These are phyloP conservation scores for Tenthredo notha DNA, from an alignment of 2,888 invertebrate species.

Conservation along the genomic window DNA sequence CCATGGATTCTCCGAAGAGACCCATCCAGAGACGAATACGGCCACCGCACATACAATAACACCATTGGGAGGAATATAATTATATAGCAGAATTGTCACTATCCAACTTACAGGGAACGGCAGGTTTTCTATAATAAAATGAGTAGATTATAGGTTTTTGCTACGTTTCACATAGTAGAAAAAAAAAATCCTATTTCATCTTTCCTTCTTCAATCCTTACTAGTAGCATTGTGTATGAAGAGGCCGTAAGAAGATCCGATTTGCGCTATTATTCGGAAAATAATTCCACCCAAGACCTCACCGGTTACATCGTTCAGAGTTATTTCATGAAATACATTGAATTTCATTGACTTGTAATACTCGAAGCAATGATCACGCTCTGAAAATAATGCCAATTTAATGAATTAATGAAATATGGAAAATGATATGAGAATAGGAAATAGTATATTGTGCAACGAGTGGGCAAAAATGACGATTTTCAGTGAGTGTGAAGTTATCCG, in stretches of 20 bases:
- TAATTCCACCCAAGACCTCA: too few relatives aligned
- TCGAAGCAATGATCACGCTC: too few relatives aligned
- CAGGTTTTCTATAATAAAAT: constrained; percentile 62
- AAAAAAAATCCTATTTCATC: not conserved
- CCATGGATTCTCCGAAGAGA: constrained; percentile 60
- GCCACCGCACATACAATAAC: constrained; percentile 63
- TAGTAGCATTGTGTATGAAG: constrained; percentile 66
- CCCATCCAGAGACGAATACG: constrained; percentile 63
- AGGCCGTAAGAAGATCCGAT: too few relatives aligned
- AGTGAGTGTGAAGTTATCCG: too few relatives aligned
- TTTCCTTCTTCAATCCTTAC: constrained; percentile 59
- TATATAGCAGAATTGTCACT: constrained; percentile 44
- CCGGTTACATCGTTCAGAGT: too few relatives aligned
- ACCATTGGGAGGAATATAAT: constrained; percentile 24
- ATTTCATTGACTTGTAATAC: too few relatives aligned
- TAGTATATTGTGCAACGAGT: too few relatives aligned
- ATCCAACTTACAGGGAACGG: constrained; percentile 56
- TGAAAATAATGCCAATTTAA: too few relatives aligned
- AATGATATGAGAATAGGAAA: constrained; percentile 12
- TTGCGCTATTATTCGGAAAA: too few relatives aligned
- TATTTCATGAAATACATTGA: too few relatives aligned
- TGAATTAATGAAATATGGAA: too few relatives aligned
- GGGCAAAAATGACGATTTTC: too few relatives aligned
- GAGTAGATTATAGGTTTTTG: not conserved
- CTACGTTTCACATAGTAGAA: not conserved